A percentile compares a stretch with the other conserved stretches of the same genome.
phyloP scores from a whole-genome alignment of 2,113 vertebrate genomes.

The Gadus macrocephalus region DNA sequence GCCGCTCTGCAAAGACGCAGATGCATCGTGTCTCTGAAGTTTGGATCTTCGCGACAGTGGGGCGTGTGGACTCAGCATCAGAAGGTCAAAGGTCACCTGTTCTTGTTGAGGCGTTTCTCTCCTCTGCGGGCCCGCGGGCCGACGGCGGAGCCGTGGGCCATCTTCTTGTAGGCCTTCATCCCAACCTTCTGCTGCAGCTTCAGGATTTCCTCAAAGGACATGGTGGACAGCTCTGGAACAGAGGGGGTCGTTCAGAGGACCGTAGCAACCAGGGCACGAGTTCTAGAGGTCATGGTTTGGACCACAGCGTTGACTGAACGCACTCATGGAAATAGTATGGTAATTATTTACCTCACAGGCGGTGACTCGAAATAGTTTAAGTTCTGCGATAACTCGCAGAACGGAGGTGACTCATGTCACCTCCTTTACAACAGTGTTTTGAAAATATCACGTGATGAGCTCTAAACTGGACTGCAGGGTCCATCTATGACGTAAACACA shows the following conservation, averaged over 20 bases:
- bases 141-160: constrained; percentile 30
- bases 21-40: neutral
- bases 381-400: no score
- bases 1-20: neutral
- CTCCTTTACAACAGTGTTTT: neutral
- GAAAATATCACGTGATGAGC: neutral
- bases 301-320: neutral
- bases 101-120: constrained; percentile 64
- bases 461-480: neutral
- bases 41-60: neutral
- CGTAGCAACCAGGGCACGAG: neutral
- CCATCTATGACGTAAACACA: no score
- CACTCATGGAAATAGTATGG: no score
- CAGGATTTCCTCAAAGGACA: constrained; percentile 74
- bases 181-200: constrained; percentile 68
- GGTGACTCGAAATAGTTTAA: no score
- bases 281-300: neutral
- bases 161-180: constrained; percentile 67
- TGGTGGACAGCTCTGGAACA: constrained; percentile 62
- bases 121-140: neutral
- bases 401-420: no score
- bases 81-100: constrained; percentile 48
- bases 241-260: no score
- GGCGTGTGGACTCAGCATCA: neutral
- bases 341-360: no score